Evolutionary conservation across 2,888 invertebrate genomes (phyloP), one percentile per base, ranked within the genome.

Genomic region (Eristalis intricaria): DNA sequence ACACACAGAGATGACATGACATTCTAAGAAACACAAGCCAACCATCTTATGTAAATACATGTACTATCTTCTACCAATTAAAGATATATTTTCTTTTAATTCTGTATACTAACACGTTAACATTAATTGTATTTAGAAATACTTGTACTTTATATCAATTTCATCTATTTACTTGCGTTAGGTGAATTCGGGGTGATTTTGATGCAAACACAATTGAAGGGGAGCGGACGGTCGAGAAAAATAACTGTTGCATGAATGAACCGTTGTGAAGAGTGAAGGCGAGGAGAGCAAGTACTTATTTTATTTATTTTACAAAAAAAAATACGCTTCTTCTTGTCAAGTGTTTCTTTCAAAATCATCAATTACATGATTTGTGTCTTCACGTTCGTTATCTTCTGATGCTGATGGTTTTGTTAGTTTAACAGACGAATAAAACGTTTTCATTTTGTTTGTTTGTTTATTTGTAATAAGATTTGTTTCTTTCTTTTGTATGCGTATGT

Each of bases 71-170:
- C 19, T 8, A 19, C 71, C 65, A 71, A 66, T 66, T 32, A 32
- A 61, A 35, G 61, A 56, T 68, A 68, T 32, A 19, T n/a, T 64
- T 64, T 29, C 29, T 64, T 38, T 64, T 35, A 2, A n/a, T 50
- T 56, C 40, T 74, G 74, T 61, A 81, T 79, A 63, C 50, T 60
- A 23, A 70, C 65, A 66, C 71, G 58, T 68, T 73, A 61, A 69
- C 35, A 63, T 60, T 75, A 69, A 60, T 68, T 84, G 79, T 23
- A 19, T 19, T n/a, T 69, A 65, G 65, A 84, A 79, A 75, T 63
- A 58, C 80, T 84, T 84, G 79, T 84, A 80, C 84, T 84, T 84
- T 84, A 60, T 64, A 75, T 84, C 75, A 80, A 70, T 71, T 70
- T 80, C 29, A 71, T 66, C 50, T 84, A 75, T 68, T 71, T 80